A percentile compares a stretch with the other conserved stretches of the same genome.
These are phyloP conservation scores for Drosophila recens DNA, from an alignment of 2,888 invertebrate genomes.

Conservation along the genomic window DNA sequence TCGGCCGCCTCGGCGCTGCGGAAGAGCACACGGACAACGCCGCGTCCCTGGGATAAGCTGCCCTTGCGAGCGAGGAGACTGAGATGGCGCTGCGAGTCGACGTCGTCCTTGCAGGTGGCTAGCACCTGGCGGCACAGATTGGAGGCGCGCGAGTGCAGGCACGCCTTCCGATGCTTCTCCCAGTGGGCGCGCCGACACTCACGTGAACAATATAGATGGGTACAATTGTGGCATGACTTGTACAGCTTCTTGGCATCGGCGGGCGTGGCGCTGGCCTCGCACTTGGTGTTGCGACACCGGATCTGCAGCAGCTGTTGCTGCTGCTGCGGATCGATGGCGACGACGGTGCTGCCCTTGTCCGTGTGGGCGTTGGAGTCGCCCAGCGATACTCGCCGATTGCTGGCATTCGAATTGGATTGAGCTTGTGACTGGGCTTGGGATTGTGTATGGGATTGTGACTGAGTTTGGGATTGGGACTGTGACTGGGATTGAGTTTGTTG, in stretches of 20 bases:
- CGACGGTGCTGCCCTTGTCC: conserved; percentile 29
- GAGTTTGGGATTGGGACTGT: conserved; percentile 15
- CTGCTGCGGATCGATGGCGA: conserved; percentile 11
- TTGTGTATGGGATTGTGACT: too few species aligned
- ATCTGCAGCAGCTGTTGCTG: conserved; percentile 86
- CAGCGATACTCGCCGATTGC: conserved; percentile 87
- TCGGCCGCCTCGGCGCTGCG: conserved; percentile 94
- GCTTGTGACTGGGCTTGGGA: conserved; percentile 16
- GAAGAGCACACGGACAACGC: conserved; percentile 96
- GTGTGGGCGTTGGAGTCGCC: conserved; percentile 85
- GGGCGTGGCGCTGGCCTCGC: conserved; percentile 89
- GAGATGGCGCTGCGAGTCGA: conserved; percentile 90
- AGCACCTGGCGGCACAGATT: conserved; percentile 94
- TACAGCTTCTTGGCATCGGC: conserved; percentile 92
- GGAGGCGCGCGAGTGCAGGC: conserved; percentile 95
- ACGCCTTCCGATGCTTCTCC: conserved; percentile 96
- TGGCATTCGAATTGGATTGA: conserved; percentile 43
- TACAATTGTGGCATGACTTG: conserved; percentile 97
- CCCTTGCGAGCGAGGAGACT: conserved; percentile 94
- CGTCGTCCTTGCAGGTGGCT: conserved; percentile 92
- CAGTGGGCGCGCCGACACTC: conserved; percentile 96
- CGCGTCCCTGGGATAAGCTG: conserved; percentile 93
- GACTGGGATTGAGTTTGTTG: conserved; percentile 57
- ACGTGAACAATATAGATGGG: conserved; percentile 96
- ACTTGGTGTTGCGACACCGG: conserved; percentile 93